Evolutionary conservation across 2,797 vertebrate genomes (phyloP).

Genomic region (Lacerta viridis): DNA sequence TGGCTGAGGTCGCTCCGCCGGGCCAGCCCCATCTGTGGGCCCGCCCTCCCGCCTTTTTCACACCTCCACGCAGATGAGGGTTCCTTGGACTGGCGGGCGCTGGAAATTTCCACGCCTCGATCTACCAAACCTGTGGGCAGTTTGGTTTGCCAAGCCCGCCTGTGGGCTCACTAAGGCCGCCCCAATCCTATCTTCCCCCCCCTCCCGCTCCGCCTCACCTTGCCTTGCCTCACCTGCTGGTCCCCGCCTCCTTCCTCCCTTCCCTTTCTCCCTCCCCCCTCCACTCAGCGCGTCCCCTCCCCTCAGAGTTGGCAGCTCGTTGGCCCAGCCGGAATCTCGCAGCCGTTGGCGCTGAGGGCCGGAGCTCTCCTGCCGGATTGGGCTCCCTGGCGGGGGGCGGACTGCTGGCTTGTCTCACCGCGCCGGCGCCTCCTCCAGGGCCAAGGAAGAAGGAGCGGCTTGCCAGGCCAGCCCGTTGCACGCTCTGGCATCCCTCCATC

Average conservation of each 20-base stretch:
- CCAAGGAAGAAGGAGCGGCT: not conserved
- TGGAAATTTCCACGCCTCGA: no score
- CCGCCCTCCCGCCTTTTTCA: no score
- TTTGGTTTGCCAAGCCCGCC: not conserved
- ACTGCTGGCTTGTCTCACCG: no score
- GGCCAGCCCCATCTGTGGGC: no score
- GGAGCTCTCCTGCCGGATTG: not conserved
- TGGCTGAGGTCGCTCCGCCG: no score
- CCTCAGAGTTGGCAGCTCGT: conserved; percentile 47
- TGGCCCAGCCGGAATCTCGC: conserved; percentile 19
- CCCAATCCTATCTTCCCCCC: not conserved
- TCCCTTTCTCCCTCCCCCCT: not conserved
- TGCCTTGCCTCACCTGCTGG: not conserved
- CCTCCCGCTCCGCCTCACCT: not conserved
- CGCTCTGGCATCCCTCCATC: conserved; percentile 24
- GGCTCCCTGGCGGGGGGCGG: not conserved
- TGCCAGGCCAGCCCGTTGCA: not conserved
- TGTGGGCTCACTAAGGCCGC: not conserved
- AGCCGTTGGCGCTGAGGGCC: conserved; percentile 88
- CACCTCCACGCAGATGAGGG: no score
- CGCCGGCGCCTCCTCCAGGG: not conserved
- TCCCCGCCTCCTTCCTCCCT: not conserved
- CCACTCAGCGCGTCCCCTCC: conserved; percentile 58
- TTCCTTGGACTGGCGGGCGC: no score
- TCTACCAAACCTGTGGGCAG: no score